These are phyloP conservation scores for Callaeas wilsoni DNA, from an alignment of 2,113 vertebrate species.

Conservation along the genomic window DNA sequence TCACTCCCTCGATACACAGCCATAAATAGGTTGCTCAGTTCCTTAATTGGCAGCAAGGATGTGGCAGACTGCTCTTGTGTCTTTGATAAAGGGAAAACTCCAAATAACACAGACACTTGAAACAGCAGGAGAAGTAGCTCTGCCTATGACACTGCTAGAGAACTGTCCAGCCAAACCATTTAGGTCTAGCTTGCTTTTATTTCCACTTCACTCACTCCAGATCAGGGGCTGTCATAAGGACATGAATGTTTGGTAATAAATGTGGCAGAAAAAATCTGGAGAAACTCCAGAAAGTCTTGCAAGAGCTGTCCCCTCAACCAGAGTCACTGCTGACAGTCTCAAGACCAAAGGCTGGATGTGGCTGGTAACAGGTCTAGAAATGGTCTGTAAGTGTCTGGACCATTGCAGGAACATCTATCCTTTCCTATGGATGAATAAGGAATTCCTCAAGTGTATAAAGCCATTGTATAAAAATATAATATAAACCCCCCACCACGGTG, in stretches of 20 bases:
- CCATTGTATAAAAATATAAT: neutral
- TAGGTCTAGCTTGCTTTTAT: neutral
- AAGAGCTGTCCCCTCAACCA: neutral
- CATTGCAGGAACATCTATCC: neutral
- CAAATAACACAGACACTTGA: neutral
- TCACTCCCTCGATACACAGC: neutral
- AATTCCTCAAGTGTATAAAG: neutral
- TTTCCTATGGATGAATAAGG: neutral
- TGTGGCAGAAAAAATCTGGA: neutral
- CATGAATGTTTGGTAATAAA: neutral
- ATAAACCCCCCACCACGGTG: neutral
- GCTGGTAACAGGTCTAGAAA: neutral
- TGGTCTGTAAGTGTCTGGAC: neutral
- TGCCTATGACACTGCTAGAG: neutral
- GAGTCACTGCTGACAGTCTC: neutral
- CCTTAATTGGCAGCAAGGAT: neutral
- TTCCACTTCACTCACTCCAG: neutral
- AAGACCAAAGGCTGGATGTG: neutral
- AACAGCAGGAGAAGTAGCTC: neutral
- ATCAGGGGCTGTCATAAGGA: neutral
- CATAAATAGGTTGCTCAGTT: neutral
- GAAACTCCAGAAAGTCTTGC: neutral
- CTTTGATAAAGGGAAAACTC: neutral
- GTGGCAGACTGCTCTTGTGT: neutral
- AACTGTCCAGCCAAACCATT: neutral